Base-by-base conservation (phyloP, 2,888 invertebrate genomes). In the Hyles lineata region DNA sequence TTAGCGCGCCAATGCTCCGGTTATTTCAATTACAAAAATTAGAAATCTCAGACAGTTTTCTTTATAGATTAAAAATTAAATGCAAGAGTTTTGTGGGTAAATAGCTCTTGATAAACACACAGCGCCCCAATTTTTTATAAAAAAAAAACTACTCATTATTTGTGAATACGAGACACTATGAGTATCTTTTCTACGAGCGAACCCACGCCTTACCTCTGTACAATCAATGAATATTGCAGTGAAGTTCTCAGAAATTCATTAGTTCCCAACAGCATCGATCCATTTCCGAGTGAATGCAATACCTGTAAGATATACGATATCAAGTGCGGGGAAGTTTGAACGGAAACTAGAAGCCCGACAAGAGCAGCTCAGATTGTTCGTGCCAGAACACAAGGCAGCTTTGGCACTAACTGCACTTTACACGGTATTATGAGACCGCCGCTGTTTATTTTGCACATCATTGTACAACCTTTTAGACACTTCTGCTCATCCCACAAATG, bases 281-380 rank as follows among this genome's bases (percentile, higher is more conserved):
- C 8, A 25, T 17, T 23, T 17, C 8, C 17, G 25, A 23, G 15
- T 60, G 43, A 43, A 43, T 43, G 43, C 60, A 21, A 23, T 15
- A 60, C 17, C 17, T 25, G 15, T 60, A 17, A 5, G 17, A 15
- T 35, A 63, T 19, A 35, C 8, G 0, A n/a, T 61, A 63, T 21
- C 21, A 9, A n/a, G 19, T 43, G 21, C n/a, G 35, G 8, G 5
- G 9, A n/a, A n/a, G 35, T 63, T 35, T n/a, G 21, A 35, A 21
- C 35, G 9, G 63, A 63, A 63, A 63, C 9, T n/a, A 63, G 62
- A 63, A 63, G 63, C 63, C 63, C n/a, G 3, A 35, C 63, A 63
- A 63, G 32, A 29, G 9, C 60, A 5, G 25, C 2, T 11, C 17
- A 25, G 4, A 25, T 60, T 60, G 25, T 15, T 9, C 3, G 25